phyloP scores from a whole-genome alignment of 2,797 vertebrate genomes.

The Gobio occitaniae region DNA sequence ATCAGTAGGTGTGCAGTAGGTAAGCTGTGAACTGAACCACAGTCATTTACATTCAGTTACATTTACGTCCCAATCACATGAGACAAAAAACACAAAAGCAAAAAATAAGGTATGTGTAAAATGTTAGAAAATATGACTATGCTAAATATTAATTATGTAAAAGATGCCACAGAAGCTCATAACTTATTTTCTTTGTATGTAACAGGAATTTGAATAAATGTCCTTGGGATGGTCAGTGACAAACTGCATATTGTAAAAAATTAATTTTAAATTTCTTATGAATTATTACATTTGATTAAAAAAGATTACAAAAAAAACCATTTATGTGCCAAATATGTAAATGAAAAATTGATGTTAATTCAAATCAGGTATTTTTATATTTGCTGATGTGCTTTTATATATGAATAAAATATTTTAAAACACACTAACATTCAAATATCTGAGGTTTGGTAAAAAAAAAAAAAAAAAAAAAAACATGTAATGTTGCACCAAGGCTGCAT shows the following conservation, averaged over 20 bases:
- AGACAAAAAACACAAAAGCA: constrained; percentile 24
- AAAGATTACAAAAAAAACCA: background rate
- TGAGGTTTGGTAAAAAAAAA: background rate
- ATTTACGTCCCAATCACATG: constrained; percentile 51
- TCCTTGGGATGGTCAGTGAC: constrained; percentile 15
- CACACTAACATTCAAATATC: background rate
- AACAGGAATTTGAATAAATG: background rate
- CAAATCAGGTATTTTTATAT: background rate
- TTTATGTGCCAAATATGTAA: background rate
- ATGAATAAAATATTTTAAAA: background rate
- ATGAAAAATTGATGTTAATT: background rate
- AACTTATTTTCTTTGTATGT: background rate
- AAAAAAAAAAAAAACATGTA: background rate
- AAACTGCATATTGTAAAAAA: background rate
- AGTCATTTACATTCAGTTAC: constrained; percentile 62
- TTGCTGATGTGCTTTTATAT: background rate
- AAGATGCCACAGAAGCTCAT: background rate
- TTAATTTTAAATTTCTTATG: too few species aligned
- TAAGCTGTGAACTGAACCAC: constrained; percentile 65
- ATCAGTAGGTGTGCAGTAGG: constrained; percentile 75
- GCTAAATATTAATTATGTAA: background rate
- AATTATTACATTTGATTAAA: background rate
- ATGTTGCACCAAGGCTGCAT: background rate
- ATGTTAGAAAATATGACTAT: background rate
- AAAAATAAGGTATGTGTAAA: background rate